A percentile compares a stretch with the other conserved stretches of the same genome.
phyloP scores from a whole-genome alignment of 2,113 vertebrate species.

The Marmota monax region DNA sequence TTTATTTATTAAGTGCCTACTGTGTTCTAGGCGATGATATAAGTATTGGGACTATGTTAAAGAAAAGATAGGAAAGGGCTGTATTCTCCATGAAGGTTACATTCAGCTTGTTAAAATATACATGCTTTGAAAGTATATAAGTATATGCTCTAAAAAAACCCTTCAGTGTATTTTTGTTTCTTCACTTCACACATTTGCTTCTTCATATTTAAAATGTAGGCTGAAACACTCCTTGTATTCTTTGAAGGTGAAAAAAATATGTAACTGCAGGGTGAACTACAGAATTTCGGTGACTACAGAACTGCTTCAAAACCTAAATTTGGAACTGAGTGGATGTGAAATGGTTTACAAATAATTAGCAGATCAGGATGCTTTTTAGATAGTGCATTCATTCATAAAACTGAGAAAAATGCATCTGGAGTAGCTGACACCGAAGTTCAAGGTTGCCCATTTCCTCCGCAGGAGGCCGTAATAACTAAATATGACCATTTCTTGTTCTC shows the following conservation, averaged over 20 bases:
- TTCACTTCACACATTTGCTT: slow-evolving; percentile 74
- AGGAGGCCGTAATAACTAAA: slow-evolving; percentile 49
- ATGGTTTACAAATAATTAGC: slow-evolving; percentile 70
- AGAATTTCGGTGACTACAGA: slow-evolving; percentile 53
- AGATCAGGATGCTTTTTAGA: slow-evolving; percentile 62
- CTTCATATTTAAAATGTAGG: slow-evolving; percentile 77
- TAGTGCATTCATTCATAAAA: slow-evolving; percentile 71
- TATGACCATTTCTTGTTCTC: slow-evolving; percentile 58
- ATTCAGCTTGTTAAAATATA: slow-evolving; percentile 54
- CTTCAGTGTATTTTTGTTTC: slow-evolving; percentile 75
- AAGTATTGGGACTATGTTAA: neutral
- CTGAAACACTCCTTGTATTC: slow-evolving; percentile 67
- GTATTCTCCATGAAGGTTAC: slow-evolving; percentile 23
- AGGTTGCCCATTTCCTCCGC: neutral
- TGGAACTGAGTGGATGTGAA: neutral
- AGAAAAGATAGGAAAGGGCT: neutral
- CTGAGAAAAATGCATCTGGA: neutral
- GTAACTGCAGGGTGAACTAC: slow-evolving; percentile 43
- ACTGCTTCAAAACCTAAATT: slow-evolving; percentile 54
- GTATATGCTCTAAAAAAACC: slow-evolving; percentile 53
- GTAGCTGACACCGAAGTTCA: slow-evolving; percentile 56
- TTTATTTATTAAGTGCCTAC: neutral
- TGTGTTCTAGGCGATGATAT: neutral
- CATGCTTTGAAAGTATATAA: slow-evolving; percentile 52
- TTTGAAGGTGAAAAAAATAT: slow-evolving; percentile 70